These are phyloP conservation scores for Achlya flavicornis DNA, from an alignment of 2,888 invertebrate genomes.

Conservation along the genomic window DNA sequence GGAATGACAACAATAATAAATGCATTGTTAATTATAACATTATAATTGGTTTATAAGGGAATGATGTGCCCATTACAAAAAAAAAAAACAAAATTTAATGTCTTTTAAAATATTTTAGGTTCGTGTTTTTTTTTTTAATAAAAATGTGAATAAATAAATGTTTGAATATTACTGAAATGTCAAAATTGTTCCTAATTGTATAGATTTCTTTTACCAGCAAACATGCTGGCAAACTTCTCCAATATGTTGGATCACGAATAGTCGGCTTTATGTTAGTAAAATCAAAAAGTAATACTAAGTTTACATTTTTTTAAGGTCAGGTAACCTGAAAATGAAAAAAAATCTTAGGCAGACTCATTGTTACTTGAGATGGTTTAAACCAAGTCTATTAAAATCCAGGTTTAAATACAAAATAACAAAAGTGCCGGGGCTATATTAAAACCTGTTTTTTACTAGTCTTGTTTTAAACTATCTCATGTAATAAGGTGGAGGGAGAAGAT, in stretches of 20 bases:
- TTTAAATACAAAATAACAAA: no score
- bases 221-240: background rate
- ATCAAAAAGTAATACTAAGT: background rate
- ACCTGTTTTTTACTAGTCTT: no score
- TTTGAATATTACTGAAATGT: background rate
- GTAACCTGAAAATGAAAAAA: no score
- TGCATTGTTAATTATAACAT: background rate
- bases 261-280: background rate
- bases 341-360: no score
- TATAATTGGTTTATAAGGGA: background rate
- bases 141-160: background rate
- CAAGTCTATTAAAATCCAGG: no score
- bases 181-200: no score
- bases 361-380: no score
- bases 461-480: no score
- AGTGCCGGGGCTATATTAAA: no score
- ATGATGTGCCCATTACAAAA: background rate
- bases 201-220: background rate
- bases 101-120: background rate
- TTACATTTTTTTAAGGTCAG: no score
- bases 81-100: background rate
- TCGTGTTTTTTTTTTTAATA: background rate
- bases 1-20: slow-evolving; percentile 4
- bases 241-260: background rate
- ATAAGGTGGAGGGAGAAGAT: no score